phyloP scores from a whole-genome alignment of 2,113 vertebrate species.

The Hiodon alosoides region DNA sequence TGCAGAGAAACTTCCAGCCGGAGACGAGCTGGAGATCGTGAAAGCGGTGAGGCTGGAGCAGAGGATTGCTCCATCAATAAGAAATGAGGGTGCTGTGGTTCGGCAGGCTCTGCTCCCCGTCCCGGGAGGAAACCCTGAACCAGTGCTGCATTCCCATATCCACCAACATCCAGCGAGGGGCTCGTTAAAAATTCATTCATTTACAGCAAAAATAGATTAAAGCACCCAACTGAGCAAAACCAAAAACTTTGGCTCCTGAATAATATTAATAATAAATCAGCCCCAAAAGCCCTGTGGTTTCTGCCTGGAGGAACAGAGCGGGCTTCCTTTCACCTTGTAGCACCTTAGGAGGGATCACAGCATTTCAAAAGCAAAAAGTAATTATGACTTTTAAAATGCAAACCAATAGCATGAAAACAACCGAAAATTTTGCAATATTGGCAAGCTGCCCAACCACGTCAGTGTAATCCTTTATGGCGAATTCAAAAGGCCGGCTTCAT shows the following conservation, averaged over 20 bases:
- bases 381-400: conserved; percentile 30
- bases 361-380: no score
- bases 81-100: not conserved
- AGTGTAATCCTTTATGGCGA: conserved; percentile 42
- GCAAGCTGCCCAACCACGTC: conserved; percentile 52
- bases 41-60: no score
- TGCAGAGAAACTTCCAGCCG: no score
- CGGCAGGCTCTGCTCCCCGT: not conserved
- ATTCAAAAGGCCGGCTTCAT: conserved; percentile 54
- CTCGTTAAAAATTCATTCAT: conserved; percentile 78
- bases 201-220: conserved; percentile 76
- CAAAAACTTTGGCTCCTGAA: conserved; percentile 65
- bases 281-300: conserved; percentile 45
- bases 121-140: conserved; percentile 43
- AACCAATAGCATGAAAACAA: conserved; percentile 30
- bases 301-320: conserved; percentile 48
- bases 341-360: conserved; percentile 56
- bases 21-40: no score
- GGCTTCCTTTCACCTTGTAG: conserved; percentile 53
- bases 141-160: conserved; percentile 57
- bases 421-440: conserved; percentile 56
- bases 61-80: not conserved
- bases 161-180: conserved; percentile 55
- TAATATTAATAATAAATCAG: conserved; percentile 69
- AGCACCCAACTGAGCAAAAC: conserved; percentile 68